These are phyloP conservation scores for Chaunax sp. DNA, from an alignment of 2,797 vertebrate genomes.

Conservation along the genomic window DNA sequence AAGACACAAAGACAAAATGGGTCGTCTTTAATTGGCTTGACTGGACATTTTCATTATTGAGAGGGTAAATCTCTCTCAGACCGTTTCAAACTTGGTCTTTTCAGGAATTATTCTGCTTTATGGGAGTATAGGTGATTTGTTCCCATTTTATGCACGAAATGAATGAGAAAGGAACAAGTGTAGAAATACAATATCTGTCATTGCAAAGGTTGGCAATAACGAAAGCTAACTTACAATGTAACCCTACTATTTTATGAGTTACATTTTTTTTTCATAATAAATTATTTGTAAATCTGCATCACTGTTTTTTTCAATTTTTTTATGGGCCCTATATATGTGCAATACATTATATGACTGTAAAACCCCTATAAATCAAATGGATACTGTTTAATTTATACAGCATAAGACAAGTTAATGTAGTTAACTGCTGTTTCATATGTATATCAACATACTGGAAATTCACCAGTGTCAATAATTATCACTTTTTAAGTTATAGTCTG, in stretches of 20 bases:
- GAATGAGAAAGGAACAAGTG: conserved; percentile 50
- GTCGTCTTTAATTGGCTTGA: conserved; percentile 82
- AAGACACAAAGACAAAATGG: conserved; percentile 83
- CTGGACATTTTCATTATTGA: conserved; percentile 80
- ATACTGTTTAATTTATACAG: conserved; percentile 6
- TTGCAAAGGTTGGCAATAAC: conserved; percentile 51
- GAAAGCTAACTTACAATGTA: conserved; percentile 23
- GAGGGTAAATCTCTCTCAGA: conserved; percentile 71
- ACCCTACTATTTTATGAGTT: conserved; percentile 5
- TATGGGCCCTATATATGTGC: conserved; percentile 4
- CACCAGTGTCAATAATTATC: conserved; percentile 3
- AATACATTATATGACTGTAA: not conserved
- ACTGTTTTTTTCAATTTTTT: conserved; percentile 14
- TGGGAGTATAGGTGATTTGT: conserved; percentile 60
- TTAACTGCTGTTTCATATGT: conserved; percentile 31
- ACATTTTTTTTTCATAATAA: conserved; percentile 11
- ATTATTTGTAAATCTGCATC: conserved; percentile 3
- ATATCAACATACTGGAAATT: conserved; percentile 28
- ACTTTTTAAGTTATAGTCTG: too few species aligned
- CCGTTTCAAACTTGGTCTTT: conserved; percentile 76
- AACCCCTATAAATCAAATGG: conserved; percentile 21
- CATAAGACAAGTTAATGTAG: conserved; percentile 9
- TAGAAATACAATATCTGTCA: conserved; percentile 62
- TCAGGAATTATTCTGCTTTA: conserved; percentile 67
- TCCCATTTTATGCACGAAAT: conserved; percentile 57